These are phyloP conservation scores for rabbit (Oryctolagus cuniculus) DNA, from an alignment of 2,113 vertebrate genomes.

Conservation along the genomic window DNA sequence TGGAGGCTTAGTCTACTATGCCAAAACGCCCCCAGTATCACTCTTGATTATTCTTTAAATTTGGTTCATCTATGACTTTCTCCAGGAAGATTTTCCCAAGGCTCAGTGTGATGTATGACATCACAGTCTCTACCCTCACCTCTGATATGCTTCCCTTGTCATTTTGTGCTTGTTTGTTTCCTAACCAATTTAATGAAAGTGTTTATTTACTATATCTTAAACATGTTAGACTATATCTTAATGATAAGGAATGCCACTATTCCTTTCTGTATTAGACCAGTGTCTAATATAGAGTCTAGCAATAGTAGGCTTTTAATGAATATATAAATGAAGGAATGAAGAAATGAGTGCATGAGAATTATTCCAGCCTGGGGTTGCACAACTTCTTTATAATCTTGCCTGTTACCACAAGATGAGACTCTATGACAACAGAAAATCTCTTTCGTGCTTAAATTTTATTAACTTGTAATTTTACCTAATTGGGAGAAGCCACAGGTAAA, in stretches of 20 bases:
- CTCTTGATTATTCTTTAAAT: not conserved
- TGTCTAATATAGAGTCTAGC: not conserved
- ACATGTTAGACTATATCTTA: not conserved
- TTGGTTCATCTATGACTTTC: not conserved
- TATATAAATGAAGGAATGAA: conserved; percentile 25
- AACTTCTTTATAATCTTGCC: conserved; percentile 28
- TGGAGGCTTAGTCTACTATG: too few relatives aligned
- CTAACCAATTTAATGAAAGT: not conserved
- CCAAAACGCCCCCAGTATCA: too few relatives aligned
- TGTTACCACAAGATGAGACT: not conserved
- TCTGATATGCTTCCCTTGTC: not conserved
- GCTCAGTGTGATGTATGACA: not conserved
- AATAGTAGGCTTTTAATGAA: conserved; percentile 12
- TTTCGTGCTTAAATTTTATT: conserved; percentile 41
- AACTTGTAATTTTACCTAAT: conserved; percentile 42
- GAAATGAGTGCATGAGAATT: not conserved
- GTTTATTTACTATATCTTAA: not conserved
- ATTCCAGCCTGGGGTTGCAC: not conserved
- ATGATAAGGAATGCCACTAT: not conserved
- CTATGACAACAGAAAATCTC: conserved; percentile 44
- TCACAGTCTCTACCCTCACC: not conserved
- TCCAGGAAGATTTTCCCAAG: not conserved
- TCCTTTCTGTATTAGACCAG: not conserved
- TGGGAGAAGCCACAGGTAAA: conserved; percentile 40
- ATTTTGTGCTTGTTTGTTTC: not conserved